Base-by-base conservation (phyloP, 2,888 invertebrate genomes). In the Endomychus coccineus region DNA sequence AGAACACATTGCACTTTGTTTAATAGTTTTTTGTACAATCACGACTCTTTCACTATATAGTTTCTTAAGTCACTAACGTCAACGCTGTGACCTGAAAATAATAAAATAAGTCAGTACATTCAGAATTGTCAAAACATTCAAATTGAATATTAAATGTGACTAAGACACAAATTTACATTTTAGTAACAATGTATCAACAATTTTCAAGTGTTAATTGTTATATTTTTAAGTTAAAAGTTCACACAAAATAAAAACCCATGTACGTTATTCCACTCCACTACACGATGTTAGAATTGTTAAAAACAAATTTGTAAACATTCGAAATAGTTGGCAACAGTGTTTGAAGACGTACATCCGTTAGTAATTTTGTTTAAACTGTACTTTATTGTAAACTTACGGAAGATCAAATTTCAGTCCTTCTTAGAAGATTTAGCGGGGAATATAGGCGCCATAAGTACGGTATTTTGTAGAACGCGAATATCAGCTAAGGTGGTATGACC, bases 401-500 rank as follows among this genome's bases (percentile, higher is more conserved):
- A 49, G 42, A 50, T 44, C 43, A 44, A 49, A 38, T 43, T 58
- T 59, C 58, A 59, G 42, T 52, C 48, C 29, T 36, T 36, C 34
- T 29, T 36, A 12, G 40, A 41, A 70, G 37, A 30, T 19, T 43
- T 46, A 10, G 41, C n/a, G 27, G 54, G 49, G 38, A 54, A 49
- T 42, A 52, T 45, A 2, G 59, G 54, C 27, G 47, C 42, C 51
- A 56, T 46, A 42, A 57, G 35, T 36, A 56, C 45, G 12, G 55
- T 61, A 25, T 47, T 54, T 45, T 63, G 63, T 10, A 72, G 46
- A 50, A 71, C 68, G 52, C 73, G 72, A 32, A 84, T 77, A 55
- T 85, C 84, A 15, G 75, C 77, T 46, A 83, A 55, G 4, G 83
- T 82, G 42, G 79, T 78, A 50, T 81, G 77, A 31, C 83, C 83